Conservation (phyloP, 2,888 invertebrate species). For the Rhingia campestris region DNA sequence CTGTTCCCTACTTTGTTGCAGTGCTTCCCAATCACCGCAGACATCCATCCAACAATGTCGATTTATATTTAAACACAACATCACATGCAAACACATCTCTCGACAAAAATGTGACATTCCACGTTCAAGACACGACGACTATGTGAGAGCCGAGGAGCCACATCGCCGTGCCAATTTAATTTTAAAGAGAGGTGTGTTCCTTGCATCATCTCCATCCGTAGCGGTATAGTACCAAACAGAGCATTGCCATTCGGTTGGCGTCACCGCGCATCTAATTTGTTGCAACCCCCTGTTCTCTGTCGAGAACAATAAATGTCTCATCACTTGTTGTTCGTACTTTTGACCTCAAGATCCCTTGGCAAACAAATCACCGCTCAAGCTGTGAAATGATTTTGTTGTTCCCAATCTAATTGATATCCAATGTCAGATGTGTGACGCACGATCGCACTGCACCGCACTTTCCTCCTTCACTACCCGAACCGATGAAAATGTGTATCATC, state of each 20-base stretch:
- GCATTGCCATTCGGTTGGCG: slow-evolving; percentile 56
- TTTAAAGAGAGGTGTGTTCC: slow-evolving; percentile 70
- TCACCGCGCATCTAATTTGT: slow-evolving; percentile 28
- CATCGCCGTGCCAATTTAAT: slow-evolving; percentile 65
- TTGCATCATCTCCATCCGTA: slow-evolving; percentile 57
- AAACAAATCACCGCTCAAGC: slow-evolving; percentile 47
- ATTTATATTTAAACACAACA: slow-evolving; percentile 27
- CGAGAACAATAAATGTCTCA: slow-evolving; percentile 4
- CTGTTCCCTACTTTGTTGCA: neutral
- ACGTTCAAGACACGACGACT: slow-evolving; percentile 42
- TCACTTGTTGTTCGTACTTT: slow-evolving; percentile 29
- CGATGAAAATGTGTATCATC: neutral
- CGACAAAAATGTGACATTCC: slow-evolving; percentile 61
- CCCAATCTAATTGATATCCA: slow-evolving; percentile 56
- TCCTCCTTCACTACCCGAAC: slow-evolving; percentile 23
- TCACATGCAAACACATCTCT: slow-evolving; percentile 17
- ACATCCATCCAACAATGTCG: neutral
- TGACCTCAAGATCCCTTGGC: slow-evolving; percentile 42
- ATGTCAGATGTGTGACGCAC: slow-evolving; percentile 45
- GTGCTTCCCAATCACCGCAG: neutral
- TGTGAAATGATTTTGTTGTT: slow-evolving; percentile 43
- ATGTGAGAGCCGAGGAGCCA: slow-evolving; percentile 9
- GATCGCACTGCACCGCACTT: slow-evolving; percentile 11
- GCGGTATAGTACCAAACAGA: slow-evolving; percentile 33
- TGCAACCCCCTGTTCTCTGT: slow-evolving; percentile 17